These are phyloP conservation scores for Siderastrea siderea DNA, from an alignment of 92 coral and sea anemone species.

Conservation along the genomic window DNA sequence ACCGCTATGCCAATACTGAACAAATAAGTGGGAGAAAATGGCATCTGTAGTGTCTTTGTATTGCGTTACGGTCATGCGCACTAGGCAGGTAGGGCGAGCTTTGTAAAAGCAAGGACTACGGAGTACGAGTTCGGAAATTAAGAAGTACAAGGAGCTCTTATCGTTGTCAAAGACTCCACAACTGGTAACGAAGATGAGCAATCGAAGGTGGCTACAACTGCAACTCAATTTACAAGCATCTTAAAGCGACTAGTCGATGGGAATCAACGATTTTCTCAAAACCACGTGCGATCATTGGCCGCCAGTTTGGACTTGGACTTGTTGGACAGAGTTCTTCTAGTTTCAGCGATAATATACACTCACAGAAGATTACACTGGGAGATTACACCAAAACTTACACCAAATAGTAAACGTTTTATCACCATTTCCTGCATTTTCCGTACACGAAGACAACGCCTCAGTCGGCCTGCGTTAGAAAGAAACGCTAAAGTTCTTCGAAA, in stretches of 20 bases:
- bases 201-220: not conserved
- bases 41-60: too few relatives aligned
- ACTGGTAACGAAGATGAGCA: conserved; percentile 28
- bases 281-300: conserved; percentile 21
- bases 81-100: too few relatives aligned
- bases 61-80: too few relatives aligned
- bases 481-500: conserved; percentile 18
- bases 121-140: too few relatives aligned
- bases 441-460: conserved; percentile 24
- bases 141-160: too few relatives aligned
- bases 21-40: too few relatives aligned
- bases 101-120: too few relatives aligned
- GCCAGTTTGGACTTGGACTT: not conserved
- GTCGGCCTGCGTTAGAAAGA: conserved; percentile 28
- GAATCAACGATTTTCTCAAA: not conserved
- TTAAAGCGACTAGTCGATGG: not conserved
- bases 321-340: not conserved
- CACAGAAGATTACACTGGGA: not conserved
- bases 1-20: too few relatives aligned
- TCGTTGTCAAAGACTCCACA: not conserved
- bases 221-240: not conserved
- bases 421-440: conserved; percentile 15
- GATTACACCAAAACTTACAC: conserved; percentile 8
- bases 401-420: conserved; percentile 15
- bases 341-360: not conserved